A percentile compares a stretch with the other conserved stretches of the same genome.
phyloP scores from a whole-genome alignment of 2,113 vertebrate species.

The Perccottus glenii region DNA sequence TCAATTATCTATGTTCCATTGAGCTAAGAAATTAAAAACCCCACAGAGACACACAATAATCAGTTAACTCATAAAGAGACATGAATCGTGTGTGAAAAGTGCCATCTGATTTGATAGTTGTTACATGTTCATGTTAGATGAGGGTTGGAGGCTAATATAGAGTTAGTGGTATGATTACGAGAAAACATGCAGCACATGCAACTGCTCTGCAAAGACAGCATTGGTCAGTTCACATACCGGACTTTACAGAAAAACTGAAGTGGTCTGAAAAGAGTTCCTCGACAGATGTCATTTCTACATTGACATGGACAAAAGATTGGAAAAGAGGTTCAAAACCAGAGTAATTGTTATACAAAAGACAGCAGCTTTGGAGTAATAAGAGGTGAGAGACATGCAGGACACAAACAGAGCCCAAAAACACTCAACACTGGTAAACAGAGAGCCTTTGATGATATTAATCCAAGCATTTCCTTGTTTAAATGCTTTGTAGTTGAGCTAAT shows the following conservation, averaged over 20 bases:
- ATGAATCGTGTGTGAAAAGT: conserved; percentile 19
- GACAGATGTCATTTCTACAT: conserved; percentile 80
- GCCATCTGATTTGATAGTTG: not conserved
- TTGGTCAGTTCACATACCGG: conserved; percentile 81
- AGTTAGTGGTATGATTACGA: conserved; percentile 50
- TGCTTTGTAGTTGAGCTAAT: conserved; percentile 27
- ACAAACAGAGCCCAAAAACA: conserved; percentile 59
- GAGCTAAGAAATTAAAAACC: conserved; percentile 13
- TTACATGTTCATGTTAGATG: conserved; percentile 16
- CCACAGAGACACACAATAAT: conserved; percentile 11
- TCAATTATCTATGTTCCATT: conserved; percentile 28
- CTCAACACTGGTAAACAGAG: conserved; percentile 31
- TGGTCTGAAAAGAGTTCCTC: conserved; percentile 82
- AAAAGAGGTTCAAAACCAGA: conserved; percentile 55
- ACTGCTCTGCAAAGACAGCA: conserved; percentile 37
- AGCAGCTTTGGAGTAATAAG: conserved; percentile 23
- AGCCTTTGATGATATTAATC: conserved; percentile 53
- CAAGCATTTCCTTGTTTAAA: conserved; percentile 37
- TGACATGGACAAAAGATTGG: conserved; percentile 70
- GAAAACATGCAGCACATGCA: conserved; percentile 72
- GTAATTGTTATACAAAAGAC: conserved; percentile 49
- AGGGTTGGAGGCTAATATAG: conserved; percentile 24
- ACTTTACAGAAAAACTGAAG: conserved; percentile 82
- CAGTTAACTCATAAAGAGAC: conserved; percentile 12
- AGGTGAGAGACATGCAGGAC: conserved; percentile 57